Conservation (phyloP, 2,797 vertebrate genomes). For the Peromyscus attwateri region DNA sequence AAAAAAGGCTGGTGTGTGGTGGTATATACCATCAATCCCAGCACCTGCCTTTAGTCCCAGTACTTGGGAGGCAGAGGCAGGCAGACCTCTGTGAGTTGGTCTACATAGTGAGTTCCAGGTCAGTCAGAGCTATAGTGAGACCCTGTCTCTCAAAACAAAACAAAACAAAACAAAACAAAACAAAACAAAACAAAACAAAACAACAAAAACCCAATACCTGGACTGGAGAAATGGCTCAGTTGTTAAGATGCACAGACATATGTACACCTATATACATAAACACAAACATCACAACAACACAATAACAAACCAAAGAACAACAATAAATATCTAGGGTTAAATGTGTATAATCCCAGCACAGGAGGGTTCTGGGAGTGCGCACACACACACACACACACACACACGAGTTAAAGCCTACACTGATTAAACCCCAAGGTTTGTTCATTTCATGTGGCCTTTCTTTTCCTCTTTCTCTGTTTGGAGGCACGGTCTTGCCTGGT, state of each 20-base stretch:
- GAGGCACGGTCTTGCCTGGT: background rate
- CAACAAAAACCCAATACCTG: background rate
- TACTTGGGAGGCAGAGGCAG: background rate
- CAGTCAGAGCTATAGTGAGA: background rate
- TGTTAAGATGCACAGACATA: background rate
- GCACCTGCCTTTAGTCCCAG: background rate
- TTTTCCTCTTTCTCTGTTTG: background rate
- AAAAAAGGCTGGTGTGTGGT: background rate
- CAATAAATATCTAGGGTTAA: background rate
- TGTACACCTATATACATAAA: background rate
- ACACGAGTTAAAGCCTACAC: background rate
- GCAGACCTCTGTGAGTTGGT: background rate
- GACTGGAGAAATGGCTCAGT: background rate
- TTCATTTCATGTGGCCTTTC: background rate
- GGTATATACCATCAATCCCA: background rate
- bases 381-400: too few relatives aligned
- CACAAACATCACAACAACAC: background rate
- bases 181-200: background rate
- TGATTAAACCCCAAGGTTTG: background rate
- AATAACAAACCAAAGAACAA: background rate
- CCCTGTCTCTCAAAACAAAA: background rate
- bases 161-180: too few relatives aligned
- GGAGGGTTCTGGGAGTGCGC: background rate
- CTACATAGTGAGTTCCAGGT: background rate
- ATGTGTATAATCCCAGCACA: background rate